Percentiles rank a stretch among this genome's conserved stretches.
phyloP scores from a whole-genome alignment of 2,113 vertebrate genomes.

The Erinaceus europaeus region DNA sequence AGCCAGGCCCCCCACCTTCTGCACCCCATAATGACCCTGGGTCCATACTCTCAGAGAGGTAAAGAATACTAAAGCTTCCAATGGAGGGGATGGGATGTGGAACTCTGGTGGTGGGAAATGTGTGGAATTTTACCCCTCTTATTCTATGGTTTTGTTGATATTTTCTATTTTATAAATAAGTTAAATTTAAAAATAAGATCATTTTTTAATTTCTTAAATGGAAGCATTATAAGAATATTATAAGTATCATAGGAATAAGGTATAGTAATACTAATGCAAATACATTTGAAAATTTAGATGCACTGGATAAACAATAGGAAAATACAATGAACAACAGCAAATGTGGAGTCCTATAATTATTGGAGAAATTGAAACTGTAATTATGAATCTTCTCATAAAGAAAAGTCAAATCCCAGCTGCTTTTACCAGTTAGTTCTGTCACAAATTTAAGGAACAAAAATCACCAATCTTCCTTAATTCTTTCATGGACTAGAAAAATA shows the following conservation, averaged over 20 bases:
- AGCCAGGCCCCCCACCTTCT: no score
- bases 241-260: not conserved
- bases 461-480: constrained; percentile 1
- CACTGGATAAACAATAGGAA: constrained; percentile 46
- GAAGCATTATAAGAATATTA: not conserved
- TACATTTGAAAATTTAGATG: constrained; percentile 18
- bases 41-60: no score
- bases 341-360: constrained; percentile 53
- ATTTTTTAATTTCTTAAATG: not conserved
- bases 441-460: not conserved
- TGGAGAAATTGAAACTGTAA: constrained; percentile 49
- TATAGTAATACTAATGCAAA: not conserved
- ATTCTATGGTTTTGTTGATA: no score
- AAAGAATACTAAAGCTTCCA: no score
- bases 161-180: no score
- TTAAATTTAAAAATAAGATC: no score
- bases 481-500: not conserved
- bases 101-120: no score
- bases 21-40: no score
- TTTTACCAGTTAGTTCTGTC: constrained; percentile 35
- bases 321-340: constrained; percentile 13
- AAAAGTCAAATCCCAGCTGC: constrained; percentile 6
- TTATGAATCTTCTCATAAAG: constrained; percentile 54
- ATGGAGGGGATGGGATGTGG: no score
- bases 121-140: no score